Base-by-base conservation (phyloP, 2,888 invertebrate species). In the Candidula unifasciata region DNA sequence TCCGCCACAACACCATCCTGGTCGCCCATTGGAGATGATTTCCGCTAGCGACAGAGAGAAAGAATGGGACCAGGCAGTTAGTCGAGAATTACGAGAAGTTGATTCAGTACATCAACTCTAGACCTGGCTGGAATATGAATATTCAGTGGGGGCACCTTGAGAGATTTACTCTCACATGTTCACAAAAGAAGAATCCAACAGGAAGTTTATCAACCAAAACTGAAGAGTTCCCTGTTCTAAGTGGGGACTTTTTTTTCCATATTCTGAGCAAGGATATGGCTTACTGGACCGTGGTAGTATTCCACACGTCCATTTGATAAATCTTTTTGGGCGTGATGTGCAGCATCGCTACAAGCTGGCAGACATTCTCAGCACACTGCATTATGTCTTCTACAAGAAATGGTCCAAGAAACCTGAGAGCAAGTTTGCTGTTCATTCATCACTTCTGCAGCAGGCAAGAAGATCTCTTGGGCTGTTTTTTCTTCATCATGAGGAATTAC, bases 211-310 rank as follows among this genome's bases (percentile, higher is more conserved):
- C 6, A 74, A 81, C 18, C n/a, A 83, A 86, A 35, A 57, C 77
- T 13, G 81, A 82, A 2, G 88, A 86, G 30, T 90, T 92, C 84
- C 97, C 97, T 0, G 96, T 96, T 0, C 94, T 99, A 8, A 96
- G 96, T 89, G 99, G 99, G 0, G 99, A 99, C 92, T 99, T 99
- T 93, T 98, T 98, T 93, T n/a, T n/a, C n/a, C 98, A 98, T 0
- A 99, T 99, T 94, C 97, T 97, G 0, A 99, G 99, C 92, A 97
- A 98, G 87, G 88, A 91, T 73, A 87, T 89, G 73, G 97, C 98
- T 0, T 99, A 99, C 93, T 99, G 99, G 99, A 98, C 97, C 3
- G 99, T n/a, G 99, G 0, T 99, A 98, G 94, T 99, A 96, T 93
- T 97, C 98, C 0, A 98, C 98, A 0, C 95, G 95, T 27, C 95